Evolutionary conservation across 2,797 vertebrate genomes (phyloP).

Genomic region (Macrochelys suwanniensis): DNA sequence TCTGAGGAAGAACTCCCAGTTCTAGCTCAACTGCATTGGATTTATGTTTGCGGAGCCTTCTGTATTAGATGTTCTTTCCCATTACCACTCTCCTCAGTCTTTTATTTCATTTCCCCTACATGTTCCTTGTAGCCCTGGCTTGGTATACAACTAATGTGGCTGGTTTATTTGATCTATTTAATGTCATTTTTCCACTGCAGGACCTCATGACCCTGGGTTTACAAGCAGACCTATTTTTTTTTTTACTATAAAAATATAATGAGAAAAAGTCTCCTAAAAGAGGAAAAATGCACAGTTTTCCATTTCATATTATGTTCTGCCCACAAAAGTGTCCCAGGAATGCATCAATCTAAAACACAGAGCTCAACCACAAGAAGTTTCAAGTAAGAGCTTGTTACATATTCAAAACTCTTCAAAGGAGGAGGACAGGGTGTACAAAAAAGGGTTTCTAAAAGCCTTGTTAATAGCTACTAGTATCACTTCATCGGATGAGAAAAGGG

Average conservation of each 20-base stretch:
- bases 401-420: neutral
- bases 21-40: neutral
- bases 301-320: neutral
- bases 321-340: neutral
- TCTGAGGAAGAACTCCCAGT: neutral
- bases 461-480: neutral
- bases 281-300: neutral
- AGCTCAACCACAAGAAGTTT: neutral
- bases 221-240: neutral
- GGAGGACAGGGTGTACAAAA: neutral
- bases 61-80: neutral
- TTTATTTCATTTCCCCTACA: neutral
- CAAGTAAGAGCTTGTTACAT: neutral
- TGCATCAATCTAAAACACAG: neutral
- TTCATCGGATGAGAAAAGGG: neutral
- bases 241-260: neutral
- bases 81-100: neutral
- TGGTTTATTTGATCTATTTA: conserved; percentile 10
- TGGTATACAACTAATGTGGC: neutral
- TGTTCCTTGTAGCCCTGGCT: neutral
- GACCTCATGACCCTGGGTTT: neutral
- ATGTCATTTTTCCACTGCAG: neutral
- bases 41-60: neutral
- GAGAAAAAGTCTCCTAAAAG: neutral
- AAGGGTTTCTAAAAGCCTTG: neutral